Conservation (phyloP, 2,113 vertebrate species). For the Argyrosomus japonicus region DNA sequence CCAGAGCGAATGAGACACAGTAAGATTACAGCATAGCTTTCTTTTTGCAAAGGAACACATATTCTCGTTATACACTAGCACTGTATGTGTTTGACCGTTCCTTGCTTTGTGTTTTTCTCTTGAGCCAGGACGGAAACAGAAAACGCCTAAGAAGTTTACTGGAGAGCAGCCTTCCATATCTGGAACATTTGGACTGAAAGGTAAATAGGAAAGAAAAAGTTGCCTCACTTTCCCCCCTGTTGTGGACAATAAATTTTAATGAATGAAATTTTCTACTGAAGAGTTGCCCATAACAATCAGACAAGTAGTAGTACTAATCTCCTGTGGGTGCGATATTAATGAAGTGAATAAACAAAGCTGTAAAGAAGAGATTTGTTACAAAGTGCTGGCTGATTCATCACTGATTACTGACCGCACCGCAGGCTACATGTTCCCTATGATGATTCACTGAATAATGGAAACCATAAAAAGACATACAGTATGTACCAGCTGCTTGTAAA, state of each 20-base stretch:
- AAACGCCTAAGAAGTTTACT: conserved; percentile 98
- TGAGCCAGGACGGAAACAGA: conserved; percentile 99
- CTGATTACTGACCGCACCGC: conserved; percentile 24
- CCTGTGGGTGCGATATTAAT: conserved; percentile 5
- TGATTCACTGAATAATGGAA: conserved; percentile 42
- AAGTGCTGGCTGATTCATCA: conserved; percentile 18
- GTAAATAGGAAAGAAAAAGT: conserved; percentile 73
- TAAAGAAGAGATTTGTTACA: not conserved
- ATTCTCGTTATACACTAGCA: conserved; percentile 1
- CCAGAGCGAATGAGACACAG: conserved; percentile 95
- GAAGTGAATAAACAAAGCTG: conserved; percentile 3
- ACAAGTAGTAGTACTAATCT: not conserved
- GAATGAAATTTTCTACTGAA: not conserved
- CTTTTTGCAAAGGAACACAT: not conserved
- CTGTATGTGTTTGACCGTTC: conserved; percentile 82
- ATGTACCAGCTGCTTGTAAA: not conserved
- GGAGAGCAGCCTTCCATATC: conserved; percentile 98
- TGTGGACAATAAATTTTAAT: not conserved
- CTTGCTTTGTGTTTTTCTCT: conserved; percentile 80
- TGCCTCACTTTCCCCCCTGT: not conserved
- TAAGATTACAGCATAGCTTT: conserved; percentile 83
- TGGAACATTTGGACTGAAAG: conserved; percentile 97
- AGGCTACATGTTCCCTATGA: conserved; percentile 14
- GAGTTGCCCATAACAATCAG: not conserved
- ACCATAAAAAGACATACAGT: not conserved